phyloP scores from a whole-genome alignment of 2,797 vertebrate species.

The Thripadectes ignobilis region DNA sequence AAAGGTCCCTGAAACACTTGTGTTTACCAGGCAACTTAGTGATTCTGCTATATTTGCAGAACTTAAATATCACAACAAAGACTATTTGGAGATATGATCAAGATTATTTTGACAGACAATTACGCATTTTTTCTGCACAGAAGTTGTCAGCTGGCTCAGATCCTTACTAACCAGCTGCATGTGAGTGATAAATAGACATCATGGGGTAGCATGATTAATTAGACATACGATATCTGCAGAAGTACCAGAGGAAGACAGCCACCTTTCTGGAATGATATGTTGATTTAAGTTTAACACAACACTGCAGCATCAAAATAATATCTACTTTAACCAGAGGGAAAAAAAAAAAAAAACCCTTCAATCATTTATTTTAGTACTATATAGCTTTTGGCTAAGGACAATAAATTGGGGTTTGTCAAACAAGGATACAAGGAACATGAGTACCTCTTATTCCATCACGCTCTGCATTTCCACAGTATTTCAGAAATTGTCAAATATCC shows the following conservation, averaged over 20 bases:
- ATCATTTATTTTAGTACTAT: background rate
- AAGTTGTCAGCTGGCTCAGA: background rate
- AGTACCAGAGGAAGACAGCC: background rate
- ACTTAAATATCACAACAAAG: background rate
- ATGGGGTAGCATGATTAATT: background rate
- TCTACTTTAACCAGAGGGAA: background rate
- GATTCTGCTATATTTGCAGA: background rate
- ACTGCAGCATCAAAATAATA: background rate
- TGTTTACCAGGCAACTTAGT: background rate
- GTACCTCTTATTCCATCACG: background rate
- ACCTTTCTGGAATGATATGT: background rate
- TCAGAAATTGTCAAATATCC: background rate
- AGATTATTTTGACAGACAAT: background rate
- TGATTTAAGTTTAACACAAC: background rate
- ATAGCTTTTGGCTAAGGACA: background rate
- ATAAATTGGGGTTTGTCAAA: background rate
- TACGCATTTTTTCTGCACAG: background rate
- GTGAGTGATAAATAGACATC: background rate
- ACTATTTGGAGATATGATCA: background rate
- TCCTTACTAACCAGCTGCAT: background rate
- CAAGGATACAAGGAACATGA: accelerated
- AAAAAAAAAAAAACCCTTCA: too few species aligned
- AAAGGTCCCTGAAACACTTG: background rate
- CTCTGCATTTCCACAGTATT: background rate
- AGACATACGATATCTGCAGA: background rate